A percentile compares a stretch with the other conserved stretches of the same genome.
Conservation (phyloP, 2,113 vertebrate genomes). For the Rhadina sibilatrix region DNA sequence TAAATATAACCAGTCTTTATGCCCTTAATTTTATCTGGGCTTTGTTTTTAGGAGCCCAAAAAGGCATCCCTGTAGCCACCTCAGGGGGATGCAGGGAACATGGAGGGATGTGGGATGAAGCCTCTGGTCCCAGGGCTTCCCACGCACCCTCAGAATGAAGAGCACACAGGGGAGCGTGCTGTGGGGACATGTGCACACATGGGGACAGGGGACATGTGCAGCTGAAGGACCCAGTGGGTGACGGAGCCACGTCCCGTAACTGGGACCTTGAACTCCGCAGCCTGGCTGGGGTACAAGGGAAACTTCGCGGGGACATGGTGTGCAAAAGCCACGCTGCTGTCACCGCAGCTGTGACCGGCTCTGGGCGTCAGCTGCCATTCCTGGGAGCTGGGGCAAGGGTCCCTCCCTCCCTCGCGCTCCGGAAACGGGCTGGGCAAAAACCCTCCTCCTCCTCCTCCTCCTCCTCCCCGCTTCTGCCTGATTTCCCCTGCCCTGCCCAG, state of each 20-base stretch:
- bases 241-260: rapidly evolving
- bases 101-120: neutral
- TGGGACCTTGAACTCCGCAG: rapidly evolving
- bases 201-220: neutral
- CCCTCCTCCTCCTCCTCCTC: neutral
- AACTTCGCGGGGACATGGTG: neutral
- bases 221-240: neutral
- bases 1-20: neutral
- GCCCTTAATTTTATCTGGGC: neutral
- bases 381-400: neutral
- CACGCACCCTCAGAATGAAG: rapidly evolving
- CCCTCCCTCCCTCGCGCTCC: neutral
- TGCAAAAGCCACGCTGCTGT: neutral
- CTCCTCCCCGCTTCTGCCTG: neutral
- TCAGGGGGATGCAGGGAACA: neutral
- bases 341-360: neutral
- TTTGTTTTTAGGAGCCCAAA: neutral
- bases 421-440: neutral
- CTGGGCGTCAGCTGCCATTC: neutral
- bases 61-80: no score
- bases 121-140: neutral
- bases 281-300: neutral
- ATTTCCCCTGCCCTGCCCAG: conserved; percentile 13
- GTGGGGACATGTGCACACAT: rapidly evolving
- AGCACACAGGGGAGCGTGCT: rapidly evolving